Evolutionary conservation across 2,113 vertebrate species (phyloP).

Genomic region (Gadus macrocephalus): DNA sequence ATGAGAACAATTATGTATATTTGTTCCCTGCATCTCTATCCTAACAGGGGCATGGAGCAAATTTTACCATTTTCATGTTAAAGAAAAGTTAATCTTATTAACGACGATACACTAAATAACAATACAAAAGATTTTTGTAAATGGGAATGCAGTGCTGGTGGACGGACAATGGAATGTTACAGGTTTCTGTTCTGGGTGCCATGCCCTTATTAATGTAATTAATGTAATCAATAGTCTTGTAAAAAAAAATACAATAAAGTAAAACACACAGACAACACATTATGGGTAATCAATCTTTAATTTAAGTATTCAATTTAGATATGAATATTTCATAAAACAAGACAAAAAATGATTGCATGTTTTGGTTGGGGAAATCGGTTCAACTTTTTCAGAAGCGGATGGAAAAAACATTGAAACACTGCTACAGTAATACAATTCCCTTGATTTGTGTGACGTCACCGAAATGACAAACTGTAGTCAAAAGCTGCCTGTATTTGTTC

Average conservation of each 20-base stretch:
- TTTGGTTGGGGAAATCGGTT: neutral
- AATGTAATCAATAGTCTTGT: too few species aligned
- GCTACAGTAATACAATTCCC: slow-evolving; percentile 54
- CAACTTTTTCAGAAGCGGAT: slow-evolving; percentile 20
- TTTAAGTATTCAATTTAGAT: slow-evolving; percentile 42
- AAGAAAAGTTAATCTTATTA: too few species aligned
- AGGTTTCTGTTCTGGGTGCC: too few species aligned
- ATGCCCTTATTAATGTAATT: neutral
- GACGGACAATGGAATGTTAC: slow-evolving; percentile 19
- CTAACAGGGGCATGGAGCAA: too few species aligned
- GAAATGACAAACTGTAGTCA: slow-evolving; percentile 32
- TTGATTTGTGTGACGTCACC: slow-evolving; percentile 31
- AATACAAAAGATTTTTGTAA: too few species aligned
- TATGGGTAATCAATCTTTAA: slow-evolving; percentile 55
- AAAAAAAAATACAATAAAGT: neutral
- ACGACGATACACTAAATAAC: too few species aligned
- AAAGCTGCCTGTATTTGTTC: slow-evolving; percentile 36
- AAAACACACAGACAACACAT: slow-evolving; percentile 4
- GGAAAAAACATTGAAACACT: slow-evolving; percentile 42
- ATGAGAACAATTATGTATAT: too few species aligned
- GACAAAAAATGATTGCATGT: slow-evolving; percentile 12
- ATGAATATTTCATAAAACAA: slow-evolving; percentile 42
- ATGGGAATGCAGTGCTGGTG: too few species aligned
- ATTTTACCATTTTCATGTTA: too few species aligned
- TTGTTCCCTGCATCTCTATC: too few species aligned